A percentile compares a stretch with the other conserved stretches of the same genome.
phyloP scores from a whole-genome alignment of 1,140 invertebrate species.

The Lepidurus apus region DNA sequence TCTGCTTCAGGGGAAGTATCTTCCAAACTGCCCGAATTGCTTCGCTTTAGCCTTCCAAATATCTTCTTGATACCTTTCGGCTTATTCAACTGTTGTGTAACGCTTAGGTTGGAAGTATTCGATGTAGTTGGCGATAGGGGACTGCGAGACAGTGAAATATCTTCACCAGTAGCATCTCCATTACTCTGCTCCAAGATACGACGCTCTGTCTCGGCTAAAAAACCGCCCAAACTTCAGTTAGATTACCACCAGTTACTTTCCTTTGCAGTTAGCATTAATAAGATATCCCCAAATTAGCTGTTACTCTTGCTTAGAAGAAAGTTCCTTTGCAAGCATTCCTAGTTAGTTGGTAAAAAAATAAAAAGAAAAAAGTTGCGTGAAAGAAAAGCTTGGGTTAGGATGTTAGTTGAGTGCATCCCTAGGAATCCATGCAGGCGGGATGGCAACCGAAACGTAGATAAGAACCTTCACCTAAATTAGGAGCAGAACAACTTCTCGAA shows the following conservation, averaged over 20 bases:
- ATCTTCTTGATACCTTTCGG: slow-evolving; percentile 49
- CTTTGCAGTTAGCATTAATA: too few species aligned
- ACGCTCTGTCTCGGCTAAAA: slow-evolving; percentile 43
- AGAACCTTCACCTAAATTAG: slow-evolving; percentile 72
- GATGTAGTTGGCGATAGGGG: background rate
- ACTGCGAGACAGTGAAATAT: slow-evolving; percentile 31
- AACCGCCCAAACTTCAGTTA: background rate
- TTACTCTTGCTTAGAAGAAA: too few species aligned
- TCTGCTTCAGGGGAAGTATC: slow-evolving; percentile 53
- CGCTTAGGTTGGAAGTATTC: slow-evolving; percentile 48
- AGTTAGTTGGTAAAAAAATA: slow-evolving; percentile 25
- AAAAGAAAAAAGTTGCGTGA: slow-evolving; percentile 35
- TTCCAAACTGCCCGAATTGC: slow-evolving; percentile 65
- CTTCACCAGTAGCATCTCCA: slow-evolving; percentile 33
- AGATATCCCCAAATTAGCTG: too few species aligned
- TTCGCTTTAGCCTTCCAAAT: slow-evolving; percentile 55
- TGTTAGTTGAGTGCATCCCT: background rate
- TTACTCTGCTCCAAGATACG: slow-evolving; percentile 8
- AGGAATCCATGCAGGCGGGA: slow-evolving; percentile 8
- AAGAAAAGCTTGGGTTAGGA: slow-evolving; percentile 15
- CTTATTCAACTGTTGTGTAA: slow-evolving; percentile 53
- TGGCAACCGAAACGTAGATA: slow-evolving; percentile 24
- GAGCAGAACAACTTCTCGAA: slow-evolving; percentile 75
- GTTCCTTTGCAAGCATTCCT: too few species aligned
- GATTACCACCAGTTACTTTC: background rate